Base-by-base conservation (phyloP, 2,888 invertebrate species). In the Tridacna crocea region DNA sequence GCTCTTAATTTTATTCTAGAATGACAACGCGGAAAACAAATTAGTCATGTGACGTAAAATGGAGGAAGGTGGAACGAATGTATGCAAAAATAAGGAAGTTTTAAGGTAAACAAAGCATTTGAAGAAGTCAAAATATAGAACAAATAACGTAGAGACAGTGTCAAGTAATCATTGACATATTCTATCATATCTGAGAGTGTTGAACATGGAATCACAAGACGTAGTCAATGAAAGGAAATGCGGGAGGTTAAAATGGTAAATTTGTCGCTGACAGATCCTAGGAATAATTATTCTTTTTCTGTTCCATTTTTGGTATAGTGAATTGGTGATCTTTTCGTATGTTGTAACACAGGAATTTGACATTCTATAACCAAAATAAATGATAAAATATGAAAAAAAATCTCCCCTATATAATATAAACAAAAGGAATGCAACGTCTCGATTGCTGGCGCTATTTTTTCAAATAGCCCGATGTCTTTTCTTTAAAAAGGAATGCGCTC, bases 1-100 rank as follows among this genome's bases (percentile, higher is more conserved):
- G 51, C 19, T n/a, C 19, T 8, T 4, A 0, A 26, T 13, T 24
- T 11, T 22, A 51, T 13, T 17, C 4, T 3, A 22, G 24, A 0
- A 4, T 22, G 0, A 1, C 12, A 51, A 24, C 0, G 3, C 51
- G 70, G 70, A 11, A n/a, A 48, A 27, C 70, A 70, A 47, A 47
- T 2, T 12, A 24, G 48, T 70, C 70, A 70, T 70, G 70, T 70
- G 70, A 70, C 22, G 24, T 70, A 70, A 70, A 51, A 70, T 70
- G 70, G 70, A 47, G 51, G 55, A 70, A 22, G 13, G 13, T 70
- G 26, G 47, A 1, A 70, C 26, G 24, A 51, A n/a, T 26, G 48
- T 70, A 26, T 19, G 24, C 19, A 70, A 10, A 51, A 22, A 70
- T 6, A 48, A 48, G 19, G 70, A 70, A 51, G 19, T 15, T 24